Percentiles rank a stretch among this genome's conserved stretches.
Conservation (phyloP, 2,888 invertebrate genomes). For the Nasonia oneida region DNA sequence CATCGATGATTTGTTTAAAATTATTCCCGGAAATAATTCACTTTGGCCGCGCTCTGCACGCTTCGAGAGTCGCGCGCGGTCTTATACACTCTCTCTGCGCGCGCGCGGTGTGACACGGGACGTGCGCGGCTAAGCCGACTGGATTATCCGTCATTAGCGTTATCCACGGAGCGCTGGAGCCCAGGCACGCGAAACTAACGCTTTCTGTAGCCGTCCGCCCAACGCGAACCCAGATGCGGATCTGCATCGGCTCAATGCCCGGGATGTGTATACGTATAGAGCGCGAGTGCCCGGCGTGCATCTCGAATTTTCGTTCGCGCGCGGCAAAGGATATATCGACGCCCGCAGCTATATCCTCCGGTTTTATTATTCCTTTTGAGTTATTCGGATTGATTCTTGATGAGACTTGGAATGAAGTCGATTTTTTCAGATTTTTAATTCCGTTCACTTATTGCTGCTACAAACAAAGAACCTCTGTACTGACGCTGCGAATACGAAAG, state of each 20-base stretch:
- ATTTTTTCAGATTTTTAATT: too few relatives aligned
- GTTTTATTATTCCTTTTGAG: too few relatives aligned
- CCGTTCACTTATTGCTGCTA: too few relatives aligned
- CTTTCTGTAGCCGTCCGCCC: background rate
- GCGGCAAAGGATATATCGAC: background rate
- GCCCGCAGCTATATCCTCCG: too few relatives aligned
- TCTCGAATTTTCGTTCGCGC: background rate
- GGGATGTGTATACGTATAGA: background rate
- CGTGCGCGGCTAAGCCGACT: conserved; percentile 55
- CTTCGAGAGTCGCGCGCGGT: background rate
- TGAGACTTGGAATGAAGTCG: too few relatives aligned
- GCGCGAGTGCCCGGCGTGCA: background rate
- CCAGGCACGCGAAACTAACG: conserved; percentile 26
- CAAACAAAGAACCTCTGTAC: too few relatives aligned
- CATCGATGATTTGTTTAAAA: background rate
- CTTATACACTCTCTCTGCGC: background rate
- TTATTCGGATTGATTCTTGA: too few relatives aligned
- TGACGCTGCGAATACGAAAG: too few relatives aligned
- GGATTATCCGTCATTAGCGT: conserved; percentile 65
- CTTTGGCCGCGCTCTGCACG: background rate
- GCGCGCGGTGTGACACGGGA: background rate
- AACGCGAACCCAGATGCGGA: background rate
- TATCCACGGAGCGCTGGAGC: conserved; percentile 34
- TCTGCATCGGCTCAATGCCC: background rate
- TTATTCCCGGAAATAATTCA: background rate